Evolutionary conservation across 2,797 vertebrate genomes (phyloP).

Genomic region (Fundulus diaphanus): DNA sequence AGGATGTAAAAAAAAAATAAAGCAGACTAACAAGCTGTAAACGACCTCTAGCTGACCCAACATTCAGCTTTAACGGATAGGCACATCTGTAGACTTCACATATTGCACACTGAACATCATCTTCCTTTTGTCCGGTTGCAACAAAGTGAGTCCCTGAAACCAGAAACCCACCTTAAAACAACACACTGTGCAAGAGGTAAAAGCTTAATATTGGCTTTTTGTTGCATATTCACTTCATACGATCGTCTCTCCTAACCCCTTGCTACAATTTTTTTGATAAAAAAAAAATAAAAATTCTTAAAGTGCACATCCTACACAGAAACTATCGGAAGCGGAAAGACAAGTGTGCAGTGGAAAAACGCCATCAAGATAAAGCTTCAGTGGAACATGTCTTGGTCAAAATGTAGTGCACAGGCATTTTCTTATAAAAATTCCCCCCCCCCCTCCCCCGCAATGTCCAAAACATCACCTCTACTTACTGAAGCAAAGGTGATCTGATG

Average conservation of each 20-base stretch:
- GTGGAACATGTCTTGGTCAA: slow-evolving; percentile 11
- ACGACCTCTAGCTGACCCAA: slow-evolving; percentile 52
- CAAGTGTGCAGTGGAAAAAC: slow-evolving; percentile 15
- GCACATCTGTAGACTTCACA: slow-evolving; percentile 76
- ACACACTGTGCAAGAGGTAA: slow-evolving; percentile 43
- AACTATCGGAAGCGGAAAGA: slow-evolving; percentile 43
- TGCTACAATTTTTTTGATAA: slow-evolving; percentile 52
- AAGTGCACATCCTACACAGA: slow-evolving; percentile 56
- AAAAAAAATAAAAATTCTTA: slow-evolving; percentile 27
- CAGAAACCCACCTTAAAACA: slow-evolving; percentile 36
- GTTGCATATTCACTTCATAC: slow-evolving; percentile 63
- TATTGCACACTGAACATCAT: slow-evolving; percentile 71
- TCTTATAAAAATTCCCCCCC: slow-evolving; percentile 9
- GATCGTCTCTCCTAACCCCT: slow-evolving; percentile 17
- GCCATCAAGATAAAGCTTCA: slow-evolving; percentile 53
- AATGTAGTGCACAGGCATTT: slow-evolving; percentile 1
- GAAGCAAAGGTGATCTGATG: slow-evolving; percentile 10
- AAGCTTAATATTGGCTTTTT: slow-evolving; percentile 50
- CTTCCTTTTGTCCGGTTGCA: slow-evolving; percentile 26
- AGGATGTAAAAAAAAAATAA: slow-evolving; percentile 37
- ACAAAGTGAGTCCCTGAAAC: slow-evolving; percentile 24
- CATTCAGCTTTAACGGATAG: slow-evolving; percentile 63
- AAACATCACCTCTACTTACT: neutral
- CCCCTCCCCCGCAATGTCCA: too few species aligned
- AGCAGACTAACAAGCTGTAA: slow-evolving; percentile 39